Conservation (phyloP, 2,888 invertebrate species). For the Odontocerum albicorne region DNA sequence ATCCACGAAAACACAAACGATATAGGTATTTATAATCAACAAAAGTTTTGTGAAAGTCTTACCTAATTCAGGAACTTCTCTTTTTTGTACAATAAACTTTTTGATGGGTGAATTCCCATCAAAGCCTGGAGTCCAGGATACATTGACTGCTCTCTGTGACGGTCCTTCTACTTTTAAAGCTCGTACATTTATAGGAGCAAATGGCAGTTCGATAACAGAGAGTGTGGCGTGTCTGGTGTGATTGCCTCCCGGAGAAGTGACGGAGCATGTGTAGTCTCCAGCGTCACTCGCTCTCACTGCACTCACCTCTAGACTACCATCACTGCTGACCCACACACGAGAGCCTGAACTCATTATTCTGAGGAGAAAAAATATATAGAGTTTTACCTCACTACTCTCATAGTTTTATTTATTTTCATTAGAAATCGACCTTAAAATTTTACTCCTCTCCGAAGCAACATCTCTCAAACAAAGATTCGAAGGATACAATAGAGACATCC, state of each 20-base stretch:
- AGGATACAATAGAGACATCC: too few species aligned
- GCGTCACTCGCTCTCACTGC: constrained; percentile 91
- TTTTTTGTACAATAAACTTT: constrained; percentile 89
- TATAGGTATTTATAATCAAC: too few species aligned
- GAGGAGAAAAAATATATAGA: constrained; percentile 26
- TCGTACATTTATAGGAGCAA: constrained; percentile 85
- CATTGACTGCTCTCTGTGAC: constrained; percentile 77
- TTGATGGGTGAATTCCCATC: constrained; percentile 95
- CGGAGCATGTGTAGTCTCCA: constrained; percentile 89
- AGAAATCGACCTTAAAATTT: too few species aligned
- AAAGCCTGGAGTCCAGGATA: constrained; percentile 94
- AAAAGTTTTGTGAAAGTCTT: constrained; percentile 43
- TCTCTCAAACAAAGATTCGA: too few species aligned
- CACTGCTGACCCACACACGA: constrained; percentile 72
- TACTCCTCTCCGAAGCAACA: too few species aligned
- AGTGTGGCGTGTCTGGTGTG: constrained; percentile 84
- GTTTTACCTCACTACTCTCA: too few species aligned
- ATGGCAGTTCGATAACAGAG: constrained; percentile 89
- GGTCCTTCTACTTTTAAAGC: constrained; percentile 69
- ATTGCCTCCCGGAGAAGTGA: constrained; percentile 89
- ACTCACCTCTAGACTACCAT: constrained; percentile 85
- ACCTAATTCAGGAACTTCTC: constrained; percentile 88
- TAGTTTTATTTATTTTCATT: too few species aligned
- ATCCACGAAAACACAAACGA: too few species aligned
- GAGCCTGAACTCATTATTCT: constrained; percentile 62